Conservation (phyloP, 2,797 vertebrate species). For the Hypotaenidia philippensis region DNA sequence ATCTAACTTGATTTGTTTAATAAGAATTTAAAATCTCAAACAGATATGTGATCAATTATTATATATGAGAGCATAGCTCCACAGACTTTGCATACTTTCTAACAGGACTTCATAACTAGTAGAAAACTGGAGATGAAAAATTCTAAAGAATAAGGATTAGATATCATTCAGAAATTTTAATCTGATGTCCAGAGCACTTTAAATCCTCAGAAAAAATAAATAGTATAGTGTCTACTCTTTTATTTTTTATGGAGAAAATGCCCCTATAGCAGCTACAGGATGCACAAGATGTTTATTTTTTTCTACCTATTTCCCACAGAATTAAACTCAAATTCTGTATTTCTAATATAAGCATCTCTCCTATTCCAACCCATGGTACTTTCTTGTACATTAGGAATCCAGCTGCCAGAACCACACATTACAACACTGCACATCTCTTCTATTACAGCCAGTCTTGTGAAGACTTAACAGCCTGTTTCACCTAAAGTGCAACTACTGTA, state of each 20-base stretch:
- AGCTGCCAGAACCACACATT: background rate
- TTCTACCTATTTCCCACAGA: background rate
- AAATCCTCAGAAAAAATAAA: background rate
- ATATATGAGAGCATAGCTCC: background rate
- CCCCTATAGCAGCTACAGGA: background rate
- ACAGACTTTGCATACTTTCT: background rate
- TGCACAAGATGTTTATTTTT: background rate
- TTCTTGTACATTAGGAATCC: background rate
- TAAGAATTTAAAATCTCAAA: background rate
- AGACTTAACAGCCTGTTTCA: background rate
- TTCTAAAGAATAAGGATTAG: background rate
- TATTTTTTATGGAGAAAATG: background rate
- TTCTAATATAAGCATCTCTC: background rate
- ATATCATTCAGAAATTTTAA: background rate
- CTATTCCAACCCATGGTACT: background rate
- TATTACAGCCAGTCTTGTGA: background rate
- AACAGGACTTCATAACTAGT: background rate
- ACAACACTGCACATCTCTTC: background rate
- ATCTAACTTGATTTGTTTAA: background rate
- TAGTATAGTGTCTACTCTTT: background rate
- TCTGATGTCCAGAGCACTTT: background rate
- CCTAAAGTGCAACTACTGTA: background rate
- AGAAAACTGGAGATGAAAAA: background rate
- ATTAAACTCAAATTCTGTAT: background rate
- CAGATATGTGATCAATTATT: background rate